Percentiles rank a stretch among this genome's conserved stretches.
Conservation (phyloP, 2,797 vertebrate species). For the Moxostoma hubbsi region DNA sequence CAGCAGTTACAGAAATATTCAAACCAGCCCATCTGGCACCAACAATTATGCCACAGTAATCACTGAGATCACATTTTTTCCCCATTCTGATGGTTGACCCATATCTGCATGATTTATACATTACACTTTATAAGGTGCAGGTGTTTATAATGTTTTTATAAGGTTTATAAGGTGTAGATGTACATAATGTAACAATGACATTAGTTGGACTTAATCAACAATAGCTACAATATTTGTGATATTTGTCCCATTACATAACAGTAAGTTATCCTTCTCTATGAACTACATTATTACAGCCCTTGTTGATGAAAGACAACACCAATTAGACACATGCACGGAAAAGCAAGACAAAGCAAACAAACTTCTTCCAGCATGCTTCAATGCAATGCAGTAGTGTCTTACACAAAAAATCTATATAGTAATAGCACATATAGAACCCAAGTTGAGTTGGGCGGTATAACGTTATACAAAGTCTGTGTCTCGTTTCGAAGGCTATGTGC, state of each 20-base stretch:
- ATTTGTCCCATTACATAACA: constrained; percentile 6
- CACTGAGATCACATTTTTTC: too few relatives aligned
- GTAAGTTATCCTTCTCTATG: not conserved
- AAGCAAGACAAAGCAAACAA: not conserved
- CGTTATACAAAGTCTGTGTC: too few relatives aligned
- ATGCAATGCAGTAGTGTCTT: not conserved
- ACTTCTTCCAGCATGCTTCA: not conserved
- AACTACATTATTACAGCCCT: not conserved
- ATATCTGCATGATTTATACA: too few relatives aligned
- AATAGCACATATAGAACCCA: not conserved
- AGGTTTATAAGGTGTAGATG: too few relatives aligned
- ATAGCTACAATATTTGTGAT: not conserved
- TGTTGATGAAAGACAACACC: constrained; percentile 3
- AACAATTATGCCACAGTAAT: too few relatives aligned
- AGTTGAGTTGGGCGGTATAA: too few relatives aligned
- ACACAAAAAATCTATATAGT: not conserved
- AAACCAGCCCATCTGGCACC: too few relatives aligned
- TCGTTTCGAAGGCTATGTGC: too few relatives aligned
- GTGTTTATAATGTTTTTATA: too few relatives aligned
- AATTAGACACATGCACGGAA: not conserved
- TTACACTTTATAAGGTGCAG: too few relatives aligned
- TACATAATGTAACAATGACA: not conserved
- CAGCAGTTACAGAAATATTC: too few relatives aligned
- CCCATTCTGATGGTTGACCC: too few relatives aligned
- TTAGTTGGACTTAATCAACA: not conserved